Evolutionary conservation across 2,797 vertebrate genomes (phyloP), one percentile per base, ranked within the genome.

Genomic region (Malacoraja senta): DNA sequence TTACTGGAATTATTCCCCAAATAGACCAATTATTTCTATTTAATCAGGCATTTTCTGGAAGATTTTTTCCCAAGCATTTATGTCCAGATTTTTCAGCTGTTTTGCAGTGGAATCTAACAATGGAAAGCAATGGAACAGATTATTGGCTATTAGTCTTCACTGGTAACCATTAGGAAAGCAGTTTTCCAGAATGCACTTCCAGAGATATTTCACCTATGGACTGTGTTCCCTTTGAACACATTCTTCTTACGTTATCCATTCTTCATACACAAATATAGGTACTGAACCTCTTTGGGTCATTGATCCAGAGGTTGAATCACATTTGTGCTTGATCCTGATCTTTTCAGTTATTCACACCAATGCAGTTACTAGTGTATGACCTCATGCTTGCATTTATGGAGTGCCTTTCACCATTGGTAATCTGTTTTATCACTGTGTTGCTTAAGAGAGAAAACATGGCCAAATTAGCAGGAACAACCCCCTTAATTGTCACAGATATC

Each of bases 11-110:
- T n/a, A 26, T 1, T 3, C 35, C 65, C 68, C 35, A 72, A 91
- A 71, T 9, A 72, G 24, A 91, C 38, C 35, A 91, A 91, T 91
- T 91, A 8, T 91, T 72, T 91, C 38, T 53, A 21, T 44, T 91
- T 24, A 91, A 91, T 74, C 72, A 44, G 65, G 72, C 2, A 44
- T 71, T 91, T 90, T 91, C 8, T 91, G 24, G 63, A 19, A 38
- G 86, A 19, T 3, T 38, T 38, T 63, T 83, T 86, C 9, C 8
- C 10, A 72, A 24, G 38, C 21, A 90, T 90, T 38, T 72, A 17
- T n/a, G 24, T 88, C 61, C 8, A 26, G n/a, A 65, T 65, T 19
- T 88, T 88, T 53, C 17, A 88, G 26, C 29, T 63, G 79, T 80
- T 19, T 53, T n/a, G 58, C 15, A n/a, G 84, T 58, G 44, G 8